A percentile compares a stretch with the other conserved stretches of the same genome.
Conservation (phyloP, 2,113 vertebrate species). For the Oncorhynchus nerka region DNA sequence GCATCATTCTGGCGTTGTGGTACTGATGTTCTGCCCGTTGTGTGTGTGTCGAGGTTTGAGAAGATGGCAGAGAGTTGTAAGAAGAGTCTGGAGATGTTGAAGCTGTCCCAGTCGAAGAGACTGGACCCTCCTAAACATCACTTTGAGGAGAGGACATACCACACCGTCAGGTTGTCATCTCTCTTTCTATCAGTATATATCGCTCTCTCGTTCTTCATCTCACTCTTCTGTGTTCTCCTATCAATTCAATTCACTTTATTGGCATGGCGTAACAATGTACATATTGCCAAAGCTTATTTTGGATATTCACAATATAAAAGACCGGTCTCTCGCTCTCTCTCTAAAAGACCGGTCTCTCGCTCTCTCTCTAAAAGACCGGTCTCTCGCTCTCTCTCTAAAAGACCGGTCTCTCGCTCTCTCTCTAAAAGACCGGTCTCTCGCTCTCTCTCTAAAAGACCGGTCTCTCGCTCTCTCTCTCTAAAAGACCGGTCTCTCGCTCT, state of each 20-base stretch:
- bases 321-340: neutral
- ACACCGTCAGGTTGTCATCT: conserved; percentile 82
- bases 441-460: too few relatives aligned
- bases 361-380: too few relatives aligned
- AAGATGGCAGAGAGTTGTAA: conserved; percentile 88
- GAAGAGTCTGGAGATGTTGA: conserved; percentile 88
- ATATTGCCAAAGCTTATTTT: too few relatives aligned
- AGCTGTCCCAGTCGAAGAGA: conserved; percentile 83
- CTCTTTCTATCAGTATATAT: neutral
- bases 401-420: too few relatives aligned
- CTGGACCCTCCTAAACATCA: conserved; percentile 90
- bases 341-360: too few relatives aligned
- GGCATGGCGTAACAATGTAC: too few relatives aligned
- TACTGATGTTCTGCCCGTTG: neutral
- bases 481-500: too few relatives aligned
- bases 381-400: too few relatives aligned
- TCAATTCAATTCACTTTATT: neutral
- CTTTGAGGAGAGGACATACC: conserved; percentile 90
- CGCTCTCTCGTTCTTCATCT: neutral
- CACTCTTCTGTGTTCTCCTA: neutral
- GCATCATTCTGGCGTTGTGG: neutral
- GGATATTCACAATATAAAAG: too few relatives aligned
- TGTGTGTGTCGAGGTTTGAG: conserved; percentile 80
- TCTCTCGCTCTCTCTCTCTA: too few relatives aligned
- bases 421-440: too few relatives aligned